Base-by-base conservation (phyloP, 2,888 invertebrate genomes). In the Apodemia hepburni region DNA sequence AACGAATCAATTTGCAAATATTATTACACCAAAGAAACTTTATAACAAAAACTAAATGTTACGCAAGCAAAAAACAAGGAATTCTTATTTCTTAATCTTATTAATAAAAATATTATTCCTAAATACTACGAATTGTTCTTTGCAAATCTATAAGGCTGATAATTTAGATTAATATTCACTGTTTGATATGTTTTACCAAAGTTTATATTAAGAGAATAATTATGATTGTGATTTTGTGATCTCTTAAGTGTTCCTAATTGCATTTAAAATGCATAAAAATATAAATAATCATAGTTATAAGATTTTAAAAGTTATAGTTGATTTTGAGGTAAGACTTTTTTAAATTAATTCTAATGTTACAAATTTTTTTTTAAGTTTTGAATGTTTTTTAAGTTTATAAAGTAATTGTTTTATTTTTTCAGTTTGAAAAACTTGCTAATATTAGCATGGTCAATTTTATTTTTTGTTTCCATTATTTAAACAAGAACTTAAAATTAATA, bases 381-480 rank as follows among this genome's bases (percentile, higher is more conserved):
- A 49, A 49, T 51, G 51, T 51, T 51, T 18, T 18, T 18, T 9
- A 22, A 22, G 51, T 51, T 51, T 51, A 51, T 51, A 51, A 51
- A 51, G 51, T 51, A 8, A 22, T 49, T 12, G 11, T 51, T 51
- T 51, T 51, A 51, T 51, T 51, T 51, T n/a, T 51, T 51, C 2
- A 51, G 51, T 51, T 51, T 51, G 18, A 51, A 51, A 51, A 51
- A 22, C 51, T 51, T 51, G 51, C 51, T 51, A 51, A 51, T 51
- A 51, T 51, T 51, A 51, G 22, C 22, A 9, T 42, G 15, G 42
- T 42, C 42, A 42, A 51, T 51, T 51, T 51, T 51, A 51, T 51
- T 51, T 51, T 18, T 51, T 51, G 51, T 51, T 18, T 51, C 51
- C 22, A 22, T 18, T 51, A 22, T 51, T 51, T 22, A 22, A 51